Evolutionary conservation across 2,888 invertebrate genomes (phyloP), one percentile per base, ranked within the genome.

Genomic region (Dinocampus coccinellae): DNA sequence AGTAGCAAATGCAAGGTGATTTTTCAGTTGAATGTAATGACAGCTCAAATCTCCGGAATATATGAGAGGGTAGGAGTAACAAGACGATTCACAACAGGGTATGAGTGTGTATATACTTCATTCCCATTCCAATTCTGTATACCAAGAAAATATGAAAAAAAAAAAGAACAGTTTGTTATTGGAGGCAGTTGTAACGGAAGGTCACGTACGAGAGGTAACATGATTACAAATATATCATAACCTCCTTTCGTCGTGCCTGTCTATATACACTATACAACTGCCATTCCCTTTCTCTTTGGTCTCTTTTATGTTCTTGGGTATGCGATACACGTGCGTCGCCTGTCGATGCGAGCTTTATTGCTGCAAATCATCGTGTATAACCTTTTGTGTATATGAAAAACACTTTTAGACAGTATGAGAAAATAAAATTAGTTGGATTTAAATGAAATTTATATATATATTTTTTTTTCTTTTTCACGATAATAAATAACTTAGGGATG

Each of bases 211-310:
- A 78, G 47, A 47, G 73, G 80, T 82, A 85, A 85, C 83, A 79
- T 82, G 85, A 86, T 86, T 86, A 86, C 85, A 86, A 85, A 86
- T 86, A 86, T 86, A 86, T 86, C 86, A 86, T 85, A 86, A 84
- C 80, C 79, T 80, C 70, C 79, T 76, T 74, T 58, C 74, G 74
- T 75, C 73, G 69, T 67, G 74, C 73, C 75, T 69, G 22, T 33
- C 36, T 42, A 33, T 36, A 39, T 24, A 53, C 33, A 29, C 57
- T n/a, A n/a, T n/a, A n/a, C n/a, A n/a, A 53, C 52, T 33, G 39
- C n/a, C 34, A 29, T 75, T 78, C 75, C 77, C 64, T 74, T 63
- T 60, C 63, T 64, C 62, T 58, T 65, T 67, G 64, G 33, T 7
- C 16, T 62, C 47, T 60, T 62, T 65, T 73, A 57, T 67, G 70